phyloP scores from a whole-genome alignment of 2,113 vertebrate species.

The Phalacrocorax carbo region DNA sequence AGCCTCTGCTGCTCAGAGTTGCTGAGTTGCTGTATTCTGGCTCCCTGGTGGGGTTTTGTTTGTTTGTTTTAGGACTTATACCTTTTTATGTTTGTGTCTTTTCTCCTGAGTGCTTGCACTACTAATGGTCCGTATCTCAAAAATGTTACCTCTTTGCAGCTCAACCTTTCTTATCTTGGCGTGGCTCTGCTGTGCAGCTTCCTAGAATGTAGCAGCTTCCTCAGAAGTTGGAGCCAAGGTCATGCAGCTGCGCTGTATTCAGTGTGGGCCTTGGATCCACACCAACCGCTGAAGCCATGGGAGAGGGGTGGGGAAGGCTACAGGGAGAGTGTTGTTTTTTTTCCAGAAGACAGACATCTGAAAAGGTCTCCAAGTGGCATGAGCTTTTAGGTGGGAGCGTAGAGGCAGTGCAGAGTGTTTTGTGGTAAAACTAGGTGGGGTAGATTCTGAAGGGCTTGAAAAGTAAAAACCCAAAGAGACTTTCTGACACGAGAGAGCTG shows the following conservation, averaged over 20 bases:
- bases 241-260: background rate
- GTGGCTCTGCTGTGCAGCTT: background rate
- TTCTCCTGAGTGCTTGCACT: background rate
- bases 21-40: background rate
- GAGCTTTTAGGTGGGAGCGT: background rate
- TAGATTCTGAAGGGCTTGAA: background rate
- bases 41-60: background rate
- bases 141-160: background rate
- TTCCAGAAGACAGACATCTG: background rate
- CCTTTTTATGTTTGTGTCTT: background rate
- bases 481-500: background rate
- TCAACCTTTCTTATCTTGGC: background rate
- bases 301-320: background rate
- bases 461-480: background rate
- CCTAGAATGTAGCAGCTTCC: background rate
- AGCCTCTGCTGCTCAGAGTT: background rate
- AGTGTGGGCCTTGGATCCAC: background rate
- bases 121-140: background rate
- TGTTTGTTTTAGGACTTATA: background rate
- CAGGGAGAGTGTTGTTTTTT: background rate
- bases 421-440: background rate
- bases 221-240: background rate
- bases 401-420: background rate
- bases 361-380: background rate
- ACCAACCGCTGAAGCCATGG: background rate